phyloP scores from a whole-genome alignment of 1,140 invertebrate genomes.

The Scaptodrosophila lebanonensis region DNA sequence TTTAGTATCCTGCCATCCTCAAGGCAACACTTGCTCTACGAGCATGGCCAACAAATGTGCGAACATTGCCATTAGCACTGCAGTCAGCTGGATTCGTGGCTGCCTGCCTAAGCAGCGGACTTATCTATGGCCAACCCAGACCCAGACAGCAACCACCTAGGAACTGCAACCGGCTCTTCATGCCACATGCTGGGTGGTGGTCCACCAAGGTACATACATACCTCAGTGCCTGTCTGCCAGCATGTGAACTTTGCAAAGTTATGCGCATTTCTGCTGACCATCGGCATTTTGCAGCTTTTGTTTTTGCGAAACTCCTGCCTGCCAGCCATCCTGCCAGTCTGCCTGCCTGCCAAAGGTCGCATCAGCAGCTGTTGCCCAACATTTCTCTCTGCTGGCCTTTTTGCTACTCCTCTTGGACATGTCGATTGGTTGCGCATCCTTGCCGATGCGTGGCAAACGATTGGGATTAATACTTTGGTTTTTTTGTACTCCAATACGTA shows the following conservation, averaged over 20 bases:
- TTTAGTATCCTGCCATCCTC: too few species aligned
- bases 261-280: constrained; percentile 73
- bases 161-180: too few species aligned
- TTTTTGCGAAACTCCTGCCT: constrained; percentile 36
- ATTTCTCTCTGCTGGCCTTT: constrained; percentile 48
- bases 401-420: constrained; percentile 10
- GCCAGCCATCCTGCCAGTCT: neutral
- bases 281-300: constrained; percentile 73
- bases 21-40: neutral
- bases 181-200: too few species aligned
- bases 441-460: constrained; percentile 41
- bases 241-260: constrained; percentile 69
- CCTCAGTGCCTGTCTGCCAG: constrained; percentile 40
- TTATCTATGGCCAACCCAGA: constrained; percentile 34
- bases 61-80: constrained; percentile 57
- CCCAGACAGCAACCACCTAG: too few species aligned
- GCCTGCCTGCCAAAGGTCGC: constrained; percentile 54
- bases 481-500: constrained; percentile 17
- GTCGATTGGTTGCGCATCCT: neutral
- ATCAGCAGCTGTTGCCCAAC: constrained; percentile 62
- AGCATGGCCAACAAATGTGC: constrained; percentile 41
- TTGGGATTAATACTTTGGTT: constrained; percentile 65
- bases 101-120: constrained; percentile 43
- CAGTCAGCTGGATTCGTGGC: constrained; percentile 26
- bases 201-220: too few species aligned